Percentiles rank a stretch among this genome's conserved stretches.
Evolutionary conservation across 1,140 invertebrate genomes (phyloP).

Genomic region (Saxidomus purpurata): DNA sequence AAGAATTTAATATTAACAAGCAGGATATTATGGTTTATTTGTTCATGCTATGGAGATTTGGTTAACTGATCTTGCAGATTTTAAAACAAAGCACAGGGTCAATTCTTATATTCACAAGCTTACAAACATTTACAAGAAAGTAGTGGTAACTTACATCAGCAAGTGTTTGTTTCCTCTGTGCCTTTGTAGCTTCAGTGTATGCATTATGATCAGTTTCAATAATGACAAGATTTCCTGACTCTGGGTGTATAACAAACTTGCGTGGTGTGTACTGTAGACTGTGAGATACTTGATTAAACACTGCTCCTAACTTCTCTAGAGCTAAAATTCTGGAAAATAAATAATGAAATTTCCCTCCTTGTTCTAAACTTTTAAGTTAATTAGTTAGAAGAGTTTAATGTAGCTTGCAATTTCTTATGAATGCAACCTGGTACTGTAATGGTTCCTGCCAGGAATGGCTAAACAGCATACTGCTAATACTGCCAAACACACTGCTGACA

Average conservation of each 20-base stretch:
- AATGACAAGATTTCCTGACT: conserved; percentile 95
- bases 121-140: too few relatives aligned
- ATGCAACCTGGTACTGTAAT: too few relatives aligned
- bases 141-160: conserved; percentile 88
- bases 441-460: too few relatives aligned
- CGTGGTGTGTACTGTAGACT: conserved; percentile 98
- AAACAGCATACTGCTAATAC: too few relatives aligned
- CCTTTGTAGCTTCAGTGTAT: conserved; percentile 99
- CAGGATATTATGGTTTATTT: too few relatives aligned
- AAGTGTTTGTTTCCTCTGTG: conserved; percentile 93
- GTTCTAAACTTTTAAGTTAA: too few relatives aligned
- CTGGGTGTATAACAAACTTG: conserved; percentile 97
- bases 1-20: background rate
- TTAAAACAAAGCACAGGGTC: too few relatives aligned
- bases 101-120: too few relatives aligned
- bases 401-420: too few relatives aligned
- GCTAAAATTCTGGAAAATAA: conserved; percentile 93
- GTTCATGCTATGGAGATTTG: background rate
- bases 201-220: conserved; percentile 99
- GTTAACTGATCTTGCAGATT: too few relatives aligned
- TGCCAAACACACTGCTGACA: too few relatives aligned
- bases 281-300: conserved; percentile 96
- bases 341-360: background rate
- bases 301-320: conserved; percentile 98
- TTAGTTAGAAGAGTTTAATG: too few relatives aligned